Percentiles rank a stretch among this genome's conserved stretches.
These are phyloP conservation scores for Irena cyanogastra DNA, from an alignment of 2,113 vertebrate genomes.

Conservation along the genomic window DNA sequence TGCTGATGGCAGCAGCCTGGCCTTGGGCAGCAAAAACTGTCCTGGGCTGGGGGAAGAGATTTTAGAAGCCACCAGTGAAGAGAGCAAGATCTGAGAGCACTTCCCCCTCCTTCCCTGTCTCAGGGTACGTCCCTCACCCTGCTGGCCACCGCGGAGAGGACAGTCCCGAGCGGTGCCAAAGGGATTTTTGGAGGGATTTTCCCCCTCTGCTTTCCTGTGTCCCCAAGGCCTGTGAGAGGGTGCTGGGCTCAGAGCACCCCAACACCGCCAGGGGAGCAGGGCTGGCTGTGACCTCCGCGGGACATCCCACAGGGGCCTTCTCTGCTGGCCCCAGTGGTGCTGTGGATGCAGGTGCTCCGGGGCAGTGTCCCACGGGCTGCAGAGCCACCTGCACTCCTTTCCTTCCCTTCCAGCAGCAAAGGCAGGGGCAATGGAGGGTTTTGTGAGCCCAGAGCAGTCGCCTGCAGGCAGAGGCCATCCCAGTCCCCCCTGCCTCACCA, in stretches of 20 bases:
- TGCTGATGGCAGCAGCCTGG: background rate
- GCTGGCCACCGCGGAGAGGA: background rate
- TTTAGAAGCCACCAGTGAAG: background rate
- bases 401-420: background rate
- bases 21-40: background rate
- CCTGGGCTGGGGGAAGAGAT: too few species aligned
- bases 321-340: background rate
- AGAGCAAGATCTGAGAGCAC: background rate
- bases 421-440: background rate
- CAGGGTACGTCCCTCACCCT: accelerated
- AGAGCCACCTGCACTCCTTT: background rate
- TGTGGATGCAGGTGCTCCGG: background rate
- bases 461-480: background rate
- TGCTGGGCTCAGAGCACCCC: background rate
- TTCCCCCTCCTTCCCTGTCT: background rate
- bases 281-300: background rate
- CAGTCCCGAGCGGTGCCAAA: background rate
- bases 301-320: background rate
- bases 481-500: background rate
- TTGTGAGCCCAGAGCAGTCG: background rate
- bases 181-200: background rate
- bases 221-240: background rate
- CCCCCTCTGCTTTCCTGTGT: background rate
- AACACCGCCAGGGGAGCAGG: background rate
- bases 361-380: background rate